Base-by-base conservation (phyloP, 2,888 invertebrate genomes). In the Nesidiocoris tenuis region DNA sequence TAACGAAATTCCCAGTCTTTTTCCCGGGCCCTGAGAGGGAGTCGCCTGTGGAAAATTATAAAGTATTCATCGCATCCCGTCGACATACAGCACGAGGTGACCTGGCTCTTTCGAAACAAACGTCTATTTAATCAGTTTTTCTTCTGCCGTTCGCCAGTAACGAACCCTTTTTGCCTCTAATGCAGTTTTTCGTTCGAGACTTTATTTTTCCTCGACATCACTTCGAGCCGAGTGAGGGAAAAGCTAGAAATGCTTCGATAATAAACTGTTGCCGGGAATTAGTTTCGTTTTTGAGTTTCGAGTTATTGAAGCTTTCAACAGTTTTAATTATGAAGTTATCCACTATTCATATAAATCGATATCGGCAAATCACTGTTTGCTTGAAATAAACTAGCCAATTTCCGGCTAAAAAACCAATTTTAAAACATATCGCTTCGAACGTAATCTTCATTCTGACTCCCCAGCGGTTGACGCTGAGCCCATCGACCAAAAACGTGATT, bases 31-130 rank as follows among this genome's bases (percentile, higher is more conserved):
- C 12, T 3, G 12, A 3, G 39, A 39, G 39, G 39, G 39, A 39
- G 39, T 39, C 12, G 22, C 17, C 70, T 70, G 70, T 70, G 59
- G 70, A 70, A 56, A 70, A 70, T 70, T 70, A 70, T 70, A 70
- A 24, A 25, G 24, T 24, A 70, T 70, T 70, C 70, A 70, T 55
- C 59, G 39, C 39, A 39, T 39, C 39, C 39, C 39, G 39, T 39
- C 39, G 39, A 39, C 39, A 39, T 39, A 39, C 39, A 39, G 39
- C 39, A 39, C 5, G 39, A 39, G n/a, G n/a, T 39, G 39, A 39
- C 39, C 39, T 39, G 39, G 12, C 39, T 39, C n/a, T n/a, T n/a
- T n/a, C 39, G 39, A 39, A 39, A 39, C 39, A 39, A 39, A 39
- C 39, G 39, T 39, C 39, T 39, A 12, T 39, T 39, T 39, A 39